Evolutionary conservation across 2,888 invertebrate species (phyloP).

Genomic region (Xanthia icteritia): DNA sequence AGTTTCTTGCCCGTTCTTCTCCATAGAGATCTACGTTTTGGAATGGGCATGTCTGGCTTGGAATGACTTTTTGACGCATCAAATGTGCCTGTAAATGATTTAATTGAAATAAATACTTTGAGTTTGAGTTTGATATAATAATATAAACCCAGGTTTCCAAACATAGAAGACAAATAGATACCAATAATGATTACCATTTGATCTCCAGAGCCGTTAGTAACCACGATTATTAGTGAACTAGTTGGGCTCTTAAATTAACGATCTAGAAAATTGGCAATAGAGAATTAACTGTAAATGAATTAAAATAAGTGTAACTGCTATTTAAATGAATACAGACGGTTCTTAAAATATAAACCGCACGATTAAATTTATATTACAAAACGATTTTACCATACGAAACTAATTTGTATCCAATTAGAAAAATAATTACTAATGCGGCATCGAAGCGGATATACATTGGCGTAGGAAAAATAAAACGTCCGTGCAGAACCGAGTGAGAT

Average conservation of each 20-base stretch:
- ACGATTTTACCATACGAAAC: constrained; percentile 47
- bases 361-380: constrained; percentile 37
- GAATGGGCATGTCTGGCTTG: too few relatives aligned
- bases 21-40: too few relatives aligned
- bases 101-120: too few relatives aligned
- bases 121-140: too few relatives aligned
- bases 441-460: constrained; percentile 50
- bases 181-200: background rate
- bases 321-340: constrained; percentile 13
- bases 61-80: too few relatives aligned
- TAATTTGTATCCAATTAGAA: constrained; percentile 68
- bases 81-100: too few relatives aligned
- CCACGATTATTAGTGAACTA: background rate
- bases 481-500: constrained; percentile 61
- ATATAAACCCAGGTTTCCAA: too few relatives aligned
- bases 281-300: background rate
- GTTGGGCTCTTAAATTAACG: background rate
- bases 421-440: constrained; percentile 60
- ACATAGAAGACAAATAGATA: too few relatives aligned
- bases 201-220: background rate
- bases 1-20: too few relatives aligned
- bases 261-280: background rate
- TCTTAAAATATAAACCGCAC: constrained; percentile 12
- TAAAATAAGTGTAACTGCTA: background rate
- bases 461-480: constrained; percentile 65